A percentile compares a stretch with the other conserved stretches of the same genome.
Evolutionary conservation across 2,113 vertebrate species (phyloP).

Genomic region (Furnarius figulus): DNA sequence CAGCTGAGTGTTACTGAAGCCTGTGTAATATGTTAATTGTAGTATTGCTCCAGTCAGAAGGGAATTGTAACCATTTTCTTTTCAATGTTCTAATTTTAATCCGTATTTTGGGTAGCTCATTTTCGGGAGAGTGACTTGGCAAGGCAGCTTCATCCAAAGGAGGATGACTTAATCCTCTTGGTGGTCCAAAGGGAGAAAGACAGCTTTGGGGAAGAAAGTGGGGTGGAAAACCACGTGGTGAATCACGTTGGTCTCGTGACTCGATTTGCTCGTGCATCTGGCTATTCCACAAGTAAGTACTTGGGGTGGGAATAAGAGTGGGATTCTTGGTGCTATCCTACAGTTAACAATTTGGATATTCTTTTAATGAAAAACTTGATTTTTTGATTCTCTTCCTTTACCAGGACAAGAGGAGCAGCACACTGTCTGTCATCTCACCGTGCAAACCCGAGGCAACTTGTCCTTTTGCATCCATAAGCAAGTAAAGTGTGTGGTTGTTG

Average conservation of each 20-base stretch:
- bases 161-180: constrained; percentile 84
- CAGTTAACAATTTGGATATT: background rate
- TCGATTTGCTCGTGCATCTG: constrained; percentile 51
- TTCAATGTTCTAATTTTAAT: background rate
- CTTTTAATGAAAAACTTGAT: background rate
- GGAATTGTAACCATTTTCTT: background rate
- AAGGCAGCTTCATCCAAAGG: constrained; percentile 80
- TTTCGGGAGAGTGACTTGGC: constrained; percentile 68
- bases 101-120: constrained; percentile 42
- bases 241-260: constrained; percentile 75
- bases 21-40: background rate
- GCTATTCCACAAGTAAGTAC: constrained; percentile 55
- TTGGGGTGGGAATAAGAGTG: background rate
- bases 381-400: background rate
- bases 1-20: background rate
- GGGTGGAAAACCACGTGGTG: background rate
- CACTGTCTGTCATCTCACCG: constrained; percentile 66
- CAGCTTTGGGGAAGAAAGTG: constrained; percentile 6
- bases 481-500: constrained; percentile 77
- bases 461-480: constrained; percentile 58
- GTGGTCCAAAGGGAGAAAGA: constrained; percentile 62
- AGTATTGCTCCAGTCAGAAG: background rate
- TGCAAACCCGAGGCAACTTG: constrained; percentile 78
- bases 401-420: constrained; percentile 71
- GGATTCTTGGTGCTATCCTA: background rate